These are phyloP conservation scores for Manis pentadactyla DNA, from an alignment of 2,797 vertebrate genomes.

Conservation along the genomic window DNA sequence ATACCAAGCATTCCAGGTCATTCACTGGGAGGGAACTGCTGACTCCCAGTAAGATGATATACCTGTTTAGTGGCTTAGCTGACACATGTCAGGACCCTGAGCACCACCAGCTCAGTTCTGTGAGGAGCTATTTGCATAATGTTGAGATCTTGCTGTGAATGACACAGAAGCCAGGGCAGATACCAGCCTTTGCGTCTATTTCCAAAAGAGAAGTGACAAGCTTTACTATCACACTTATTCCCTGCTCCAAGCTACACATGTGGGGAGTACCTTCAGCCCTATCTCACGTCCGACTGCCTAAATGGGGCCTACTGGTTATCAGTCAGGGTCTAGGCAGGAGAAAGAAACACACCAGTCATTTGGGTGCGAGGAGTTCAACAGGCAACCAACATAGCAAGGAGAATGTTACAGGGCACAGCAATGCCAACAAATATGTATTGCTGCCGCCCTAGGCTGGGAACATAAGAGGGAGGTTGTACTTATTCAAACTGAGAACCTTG, in stretches of 20 bases:
- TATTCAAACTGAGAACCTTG: not conserved
- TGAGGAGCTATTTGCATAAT: conserved; percentile 71
- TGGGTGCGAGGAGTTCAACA: not conserved
- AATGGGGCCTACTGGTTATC: not conserved
- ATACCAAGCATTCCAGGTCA: conserved; percentile 68
- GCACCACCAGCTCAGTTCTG: conserved; percentile 75
- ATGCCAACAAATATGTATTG: not conserved
- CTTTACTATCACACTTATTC: not conserved
- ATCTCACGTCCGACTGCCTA: not conserved
- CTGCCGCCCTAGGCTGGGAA: not conserved
- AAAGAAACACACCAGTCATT: not conserved
- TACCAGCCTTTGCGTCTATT: not conserved
- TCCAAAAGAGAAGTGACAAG: not conserved
- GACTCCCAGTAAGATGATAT: conserved; percentile 51
- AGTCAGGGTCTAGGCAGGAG: not conserved
- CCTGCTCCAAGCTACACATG: accelerated
- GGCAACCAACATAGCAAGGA: not conserved
- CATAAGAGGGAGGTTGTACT: not conserved
- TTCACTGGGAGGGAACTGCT: conserved; percentile 40
- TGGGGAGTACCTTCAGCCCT: not conserved
- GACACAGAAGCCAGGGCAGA: not conserved
- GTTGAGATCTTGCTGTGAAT: not conserved
- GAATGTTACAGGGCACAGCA: not conserved
- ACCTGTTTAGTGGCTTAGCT: conserved; percentile 57
- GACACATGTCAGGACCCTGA: conserved; percentile 77